These are phyloP conservation scores for Sula dactylatra DNA, from an alignment of 2,113 vertebrate species.

Conservation along the genomic window DNA sequence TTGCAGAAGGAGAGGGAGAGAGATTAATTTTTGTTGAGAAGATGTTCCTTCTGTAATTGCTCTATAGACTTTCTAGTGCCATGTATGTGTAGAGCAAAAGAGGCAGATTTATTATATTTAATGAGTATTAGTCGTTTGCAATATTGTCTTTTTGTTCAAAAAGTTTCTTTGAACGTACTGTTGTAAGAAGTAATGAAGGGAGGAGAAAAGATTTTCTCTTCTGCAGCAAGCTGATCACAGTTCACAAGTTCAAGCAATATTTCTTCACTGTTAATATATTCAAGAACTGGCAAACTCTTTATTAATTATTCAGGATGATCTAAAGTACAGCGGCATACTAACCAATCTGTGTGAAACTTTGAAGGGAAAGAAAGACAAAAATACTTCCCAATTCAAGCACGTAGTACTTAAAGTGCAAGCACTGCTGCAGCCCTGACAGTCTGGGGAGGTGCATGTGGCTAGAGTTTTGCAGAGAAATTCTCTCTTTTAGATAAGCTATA, in stretches of 20 bases:
- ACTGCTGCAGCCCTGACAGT: neutral
- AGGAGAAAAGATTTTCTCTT: slow-evolving; percentile 1
- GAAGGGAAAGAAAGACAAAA: neutral
- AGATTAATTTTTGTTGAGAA: neutral
- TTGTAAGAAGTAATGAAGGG: slow-evolving; percentile 16
- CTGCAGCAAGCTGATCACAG: neutral
- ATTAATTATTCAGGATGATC: slow-evolving; percentile 63
- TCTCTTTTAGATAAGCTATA: neutral
- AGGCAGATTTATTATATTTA: slow-evolving; percentile 1
- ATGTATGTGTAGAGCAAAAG: neutral
- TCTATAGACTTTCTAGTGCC: neutral
- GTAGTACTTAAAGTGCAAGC: neutral
- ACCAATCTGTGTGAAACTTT: neutral
- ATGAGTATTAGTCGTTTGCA: neutral
- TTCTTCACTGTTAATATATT: slow-evolving; percentile 44
- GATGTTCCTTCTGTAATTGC: neutral
- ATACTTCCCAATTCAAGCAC: neutral
- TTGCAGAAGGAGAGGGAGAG: neutral
- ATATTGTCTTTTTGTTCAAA: slow-evolving; percentile 16
- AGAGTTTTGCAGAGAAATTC: neutral
- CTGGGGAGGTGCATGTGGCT: neutral
- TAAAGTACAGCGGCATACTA: slow-evolving; percentile 2
- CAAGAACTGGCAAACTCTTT: slow-evolving; percentile 18
- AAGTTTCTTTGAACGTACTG: neutral
- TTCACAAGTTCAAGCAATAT: slow-evolving; percentile 53